Conservation (phyloP, 2,113 vertebrate species). For the Callionymus lyra region DNA sequence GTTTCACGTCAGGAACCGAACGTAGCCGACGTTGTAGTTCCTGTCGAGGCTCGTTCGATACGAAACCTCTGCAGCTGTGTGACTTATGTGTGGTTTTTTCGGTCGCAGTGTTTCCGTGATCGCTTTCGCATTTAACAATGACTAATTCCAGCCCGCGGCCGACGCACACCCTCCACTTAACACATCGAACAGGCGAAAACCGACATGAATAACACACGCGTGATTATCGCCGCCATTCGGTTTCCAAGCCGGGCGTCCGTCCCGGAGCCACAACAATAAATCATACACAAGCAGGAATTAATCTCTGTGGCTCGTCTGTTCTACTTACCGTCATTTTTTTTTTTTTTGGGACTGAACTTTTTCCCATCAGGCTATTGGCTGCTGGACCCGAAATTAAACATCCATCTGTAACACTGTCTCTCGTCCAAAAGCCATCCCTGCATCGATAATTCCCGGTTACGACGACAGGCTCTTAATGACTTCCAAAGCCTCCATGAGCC, state of each 20-base stretch:
- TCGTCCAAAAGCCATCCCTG: slow-evolving; percentile 6
- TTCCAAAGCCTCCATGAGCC: no score
- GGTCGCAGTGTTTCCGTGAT: no score
- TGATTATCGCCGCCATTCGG: slow-evolving; percentile 5
- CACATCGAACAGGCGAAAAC: slow-evolving; percentile 18
- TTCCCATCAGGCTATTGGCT: slow-evolving; percentile 12
- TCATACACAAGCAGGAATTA: slow-evolving; percentile 5
- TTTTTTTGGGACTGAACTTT: slow-evolving; percentile 4
- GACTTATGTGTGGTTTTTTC: background rate
- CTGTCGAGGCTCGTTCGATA: slow-evolving; percentile 19
- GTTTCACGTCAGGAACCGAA: no score
- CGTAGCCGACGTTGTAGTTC: slow-evolving; percentile 32
- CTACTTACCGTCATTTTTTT: background rate
- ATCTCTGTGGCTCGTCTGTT: slow-evolving; percentile 3
- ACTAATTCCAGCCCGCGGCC: slow-evolving; percentile 3
- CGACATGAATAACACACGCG: slow-evolving; percentile 1
- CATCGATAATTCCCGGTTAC: slow-evolving; percentile 4
- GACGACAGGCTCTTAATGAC: background rate
- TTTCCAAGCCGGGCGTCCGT: background rate
- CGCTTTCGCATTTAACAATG: background rate
- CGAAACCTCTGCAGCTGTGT: slow-evolving; percentile 15
- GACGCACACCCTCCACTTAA: slow-evolving; percentile 6
- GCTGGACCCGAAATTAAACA: slow-evolving; percentile 12
- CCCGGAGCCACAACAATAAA: background rate
- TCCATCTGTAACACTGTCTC: slow-evolving; percentile 17